A percentile compares a stretch with the other conserved stretches of the same genome.
phyloP scores from a whole-genome alignment of 2,888 invertebrate species.

The Endotricha flammealis region DNA sequence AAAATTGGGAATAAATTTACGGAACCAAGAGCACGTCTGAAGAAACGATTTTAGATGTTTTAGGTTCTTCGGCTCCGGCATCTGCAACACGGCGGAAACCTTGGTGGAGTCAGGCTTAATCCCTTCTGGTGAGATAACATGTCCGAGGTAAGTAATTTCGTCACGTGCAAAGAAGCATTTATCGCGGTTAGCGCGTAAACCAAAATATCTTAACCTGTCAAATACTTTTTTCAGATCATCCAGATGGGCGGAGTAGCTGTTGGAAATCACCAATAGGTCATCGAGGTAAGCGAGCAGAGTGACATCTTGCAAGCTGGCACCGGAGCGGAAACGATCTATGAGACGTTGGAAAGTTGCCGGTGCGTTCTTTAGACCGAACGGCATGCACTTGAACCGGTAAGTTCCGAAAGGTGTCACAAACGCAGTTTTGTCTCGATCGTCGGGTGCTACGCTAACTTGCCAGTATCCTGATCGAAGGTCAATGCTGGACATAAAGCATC shows the following conservation, averaged over 20 bases:
- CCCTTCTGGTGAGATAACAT: slow-evolving; percentile 28
- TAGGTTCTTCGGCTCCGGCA: slow-evolving; percentile 16
- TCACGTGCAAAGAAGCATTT: slow-evolving; percentile 27
- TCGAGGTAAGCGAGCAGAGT: slow-evolving; percentile 28
- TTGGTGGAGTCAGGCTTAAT: slow-evolving; percentile 25
- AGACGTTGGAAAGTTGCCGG: slow-evolving; percentile 13
- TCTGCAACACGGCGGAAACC: slow-evolving; percentile 23
- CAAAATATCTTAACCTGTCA: slow-evolving; percentile 20
- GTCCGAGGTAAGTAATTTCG: slow-evolving; percentile 30
- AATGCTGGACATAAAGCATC: not conserved
- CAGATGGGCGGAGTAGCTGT: slow-evolving; percentile 25
- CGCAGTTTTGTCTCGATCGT: not conserved
- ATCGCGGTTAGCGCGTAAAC: slow-evolving; percentile 25
- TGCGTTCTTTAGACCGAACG: no score
- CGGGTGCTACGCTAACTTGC: not conserved
- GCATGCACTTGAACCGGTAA: no score
- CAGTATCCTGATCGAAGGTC: slow-evolving; percentile 22
- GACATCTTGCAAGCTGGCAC: slow-evolving; percentile 15
- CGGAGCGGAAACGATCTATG: slow-evolving; percentile 24
- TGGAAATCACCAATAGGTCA: slow-evolving; percentile 29
- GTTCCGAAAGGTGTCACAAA: no score
- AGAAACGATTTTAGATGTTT: slow-evolving; percentile 9
- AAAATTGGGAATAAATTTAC: no score
- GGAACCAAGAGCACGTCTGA: slow-evolving; percentile 19
- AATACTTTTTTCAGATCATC: slow-evolving; percentile 27